Base-by-base conservation (phyloP, 2,888 invertebrate species). In the Piscicola geometra region DNA sequence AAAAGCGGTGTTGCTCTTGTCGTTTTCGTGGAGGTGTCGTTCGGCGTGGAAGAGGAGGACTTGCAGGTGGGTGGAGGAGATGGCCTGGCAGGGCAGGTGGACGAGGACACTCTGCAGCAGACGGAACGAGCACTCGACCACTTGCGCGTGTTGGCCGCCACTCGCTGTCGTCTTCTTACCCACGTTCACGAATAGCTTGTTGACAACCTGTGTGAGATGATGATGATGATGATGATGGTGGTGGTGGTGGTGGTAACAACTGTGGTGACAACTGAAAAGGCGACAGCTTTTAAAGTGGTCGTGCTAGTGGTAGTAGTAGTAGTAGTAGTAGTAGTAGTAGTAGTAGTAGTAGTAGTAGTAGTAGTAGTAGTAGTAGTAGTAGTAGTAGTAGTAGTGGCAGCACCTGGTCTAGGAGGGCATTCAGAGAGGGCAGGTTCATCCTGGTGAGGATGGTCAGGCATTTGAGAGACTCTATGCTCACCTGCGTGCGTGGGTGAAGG, bases 141-240 rank as follows among this genome's bases (percentile, higher is more conserved):
- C 87, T 84, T 94, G 91, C 81, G 91, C 91, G 83, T 94, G 94
- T 79, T 94, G 93, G 41, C 93, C 94, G 78, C 91, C 90, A n/a
- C n/a, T n/a, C 0, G 91, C 90, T 0, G 73, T 36, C 0, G 93
- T 93, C 83, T 93, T 95, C 85, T 94, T 94, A 81, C 93, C 92
- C 2, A 97, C 86, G 77, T 94, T 90, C n/a, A 88, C 86, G 83
- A 97, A 96, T 79, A 96, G 88, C 0, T 90, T 89, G 64, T 88
- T 88, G 0, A 91, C 89, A 71, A 96, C n/a, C 60, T 56, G 60
- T 90, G 50, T n/a, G n/a, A n/a, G n/a, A n/a, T n/a, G n/a, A n/a
- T n/a, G n/a, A n/a, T n/a, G n/a, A n/a, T n/a, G n/a, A n/a, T n/a
- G n/a, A n/a, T n/a, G n/a, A n/a, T n/a, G n/a, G n/a, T n/a, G n/a